These are phyloP conservation scores for Zeugodacus cucurbitae DNA, from an alignment of 1,140 invertebrate species.

Conservation along the genomic window DNA sequence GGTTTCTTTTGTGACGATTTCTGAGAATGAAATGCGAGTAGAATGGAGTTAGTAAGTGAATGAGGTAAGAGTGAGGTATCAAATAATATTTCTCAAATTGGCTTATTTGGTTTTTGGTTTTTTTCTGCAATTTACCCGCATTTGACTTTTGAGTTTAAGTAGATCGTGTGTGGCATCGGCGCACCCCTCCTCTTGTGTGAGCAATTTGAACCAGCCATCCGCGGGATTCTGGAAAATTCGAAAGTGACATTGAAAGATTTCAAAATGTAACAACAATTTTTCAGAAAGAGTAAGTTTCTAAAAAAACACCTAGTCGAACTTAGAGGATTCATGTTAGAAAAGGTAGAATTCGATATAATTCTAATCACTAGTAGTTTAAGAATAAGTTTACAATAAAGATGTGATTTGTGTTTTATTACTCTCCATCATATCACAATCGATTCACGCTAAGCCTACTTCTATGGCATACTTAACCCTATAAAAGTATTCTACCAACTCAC, in stretches of 20 bases:
- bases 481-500: conserved; percentile 43
- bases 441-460: too few relatives aligned
- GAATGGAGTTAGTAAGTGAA: neutral
- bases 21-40: conserved; percentile 60
- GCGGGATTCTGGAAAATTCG: conserved; percentile 72
- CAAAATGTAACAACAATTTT: too few relatives aligned
- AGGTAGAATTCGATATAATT: too few relatives aligned
- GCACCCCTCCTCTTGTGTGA: conserved; percentile 97
- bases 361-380: too few relatives aligned
- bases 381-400: too few relatives aligned
- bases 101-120: neutral
- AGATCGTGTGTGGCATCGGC: conserved; percentile 92
- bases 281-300: too few relatives aligned
- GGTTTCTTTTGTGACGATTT: conserved; percentile 82
- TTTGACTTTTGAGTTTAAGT: conserved; percentile 86
- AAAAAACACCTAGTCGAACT: too few relatives aligned
- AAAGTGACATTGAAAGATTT: too few relatives aligned
- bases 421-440: too few relatives aligned
- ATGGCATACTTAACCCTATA: too few relatives aligned
- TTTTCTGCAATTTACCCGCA: conserved; percentile 71
- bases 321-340: too few relatives aligned
- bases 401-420: too few relatives aligned
- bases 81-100: conserved; percentile 10
- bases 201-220: conserved; percentile 97
- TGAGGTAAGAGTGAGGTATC: neutral